Evolutionary conservation across 2,888 invertebrate genomes (phyloP), one percentile per base, ranked within the genome.

Genomic region (Apantesis nais): DNA sequence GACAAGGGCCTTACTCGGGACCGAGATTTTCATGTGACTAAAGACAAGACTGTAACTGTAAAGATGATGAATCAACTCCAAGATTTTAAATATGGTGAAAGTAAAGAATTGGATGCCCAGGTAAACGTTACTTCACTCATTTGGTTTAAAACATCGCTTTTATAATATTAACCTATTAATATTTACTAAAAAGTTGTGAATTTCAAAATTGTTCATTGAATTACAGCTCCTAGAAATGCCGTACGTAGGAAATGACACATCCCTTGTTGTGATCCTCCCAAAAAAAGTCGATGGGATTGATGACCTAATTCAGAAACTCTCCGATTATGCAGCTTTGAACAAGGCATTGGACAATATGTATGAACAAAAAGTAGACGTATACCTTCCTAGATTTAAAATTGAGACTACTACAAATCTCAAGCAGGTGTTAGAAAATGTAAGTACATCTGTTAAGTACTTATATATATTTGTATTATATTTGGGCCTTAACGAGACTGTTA

Each of bases 351-450:
- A 88, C 0, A 82, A 87, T 5, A 91, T 96, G 95, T 74, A 73
- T 0, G 16, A 73, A 0, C 83, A 86, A 1, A 96, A 96, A 83
- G 96, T 98, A 2, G 87, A 95, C 0, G 94, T 98, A 0, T 93
- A 92, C 48, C 86, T 98, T 66, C 98, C 98, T 0, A 97, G 96
- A 86, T 98, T 98, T 88, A 97, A 97, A 88, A 96, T 98, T 67
- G 98, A 98, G 90, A 96, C 96, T 25, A 95, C 95, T n/a, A 95
- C 97, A 9, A 86, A 97, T 69, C 93, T 98, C 25, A 95, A 95
- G 72, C 88, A 95, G 0, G 88, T 96, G 37, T 92, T 98, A 9
- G 65, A 86, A 64, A 93, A 96, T 86, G 98, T 98, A 88, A 90
- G 84, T 82, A 14, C 22, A 31, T 25, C 25, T 55, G 25, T 55